Conservation (phyloP, 2,797 vertebrate species). For the Trachops cirrhosus region DNA sequence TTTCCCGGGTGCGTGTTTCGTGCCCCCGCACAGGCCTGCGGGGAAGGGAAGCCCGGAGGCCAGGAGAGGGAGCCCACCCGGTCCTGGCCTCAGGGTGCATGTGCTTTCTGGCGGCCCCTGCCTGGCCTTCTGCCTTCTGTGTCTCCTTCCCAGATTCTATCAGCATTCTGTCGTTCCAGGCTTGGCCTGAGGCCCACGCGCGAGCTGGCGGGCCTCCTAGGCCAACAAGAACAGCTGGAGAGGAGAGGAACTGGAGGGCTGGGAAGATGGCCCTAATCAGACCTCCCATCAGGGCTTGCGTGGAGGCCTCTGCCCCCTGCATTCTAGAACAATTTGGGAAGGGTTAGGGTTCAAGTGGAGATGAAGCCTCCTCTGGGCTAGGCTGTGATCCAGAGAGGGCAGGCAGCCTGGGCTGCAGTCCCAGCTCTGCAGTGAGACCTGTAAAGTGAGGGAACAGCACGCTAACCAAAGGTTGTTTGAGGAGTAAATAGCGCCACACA, state of each 20-base stretch:
- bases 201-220: constrained; percentile 55
- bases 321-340: neutral
- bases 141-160: neutral
- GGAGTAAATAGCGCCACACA: neutral
- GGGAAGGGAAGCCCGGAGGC: neutral
- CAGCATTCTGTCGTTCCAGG: neutral
- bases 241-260: neutral
- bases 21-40: neutral
- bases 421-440: neutral
- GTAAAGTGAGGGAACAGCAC: neutral
- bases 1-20: rapidly evolving
- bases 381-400: neutral
- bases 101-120: neutral
- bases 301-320: neutral
- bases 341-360: neutral
- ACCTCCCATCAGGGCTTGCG: neutral
- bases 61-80: neutral
- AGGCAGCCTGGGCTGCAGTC: neutral
- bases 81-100: neutral
- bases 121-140: neutral
- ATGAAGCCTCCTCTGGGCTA: no score
- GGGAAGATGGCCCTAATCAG: neutral
- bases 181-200: neutral
- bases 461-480: neutral
- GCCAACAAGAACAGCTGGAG: constrained; percentile 47